A percentile compares a stretch with the other conserved stretches of the same genome.
Conservation (phyloP, 2,113 vertebrate species). For the Psilopsiagon aymara region DNA sequence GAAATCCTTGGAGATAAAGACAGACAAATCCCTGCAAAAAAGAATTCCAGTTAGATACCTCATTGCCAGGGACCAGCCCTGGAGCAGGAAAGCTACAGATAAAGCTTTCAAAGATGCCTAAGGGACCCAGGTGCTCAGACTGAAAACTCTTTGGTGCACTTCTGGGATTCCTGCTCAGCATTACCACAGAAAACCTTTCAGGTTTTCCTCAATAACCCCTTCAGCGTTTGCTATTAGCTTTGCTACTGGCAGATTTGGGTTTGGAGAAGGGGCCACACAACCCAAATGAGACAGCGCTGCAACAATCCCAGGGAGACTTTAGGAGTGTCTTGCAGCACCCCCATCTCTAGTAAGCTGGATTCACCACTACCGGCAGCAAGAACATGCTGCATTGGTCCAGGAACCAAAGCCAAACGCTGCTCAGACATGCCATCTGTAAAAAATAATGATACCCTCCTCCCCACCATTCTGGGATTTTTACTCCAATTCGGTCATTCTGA, state of each 20-base stretch:
- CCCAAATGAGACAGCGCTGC: not conserved
- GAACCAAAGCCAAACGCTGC: not conserved
- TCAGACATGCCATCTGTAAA: conserved; percentile 42
- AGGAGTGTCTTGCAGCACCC: not conserved
- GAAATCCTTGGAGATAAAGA: not conserved
- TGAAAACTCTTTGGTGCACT: not conserved
- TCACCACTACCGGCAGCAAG: not conserved
- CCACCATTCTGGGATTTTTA: conserved; percentile 10
- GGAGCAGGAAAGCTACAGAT: not conserved
- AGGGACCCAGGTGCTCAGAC: not conserved
- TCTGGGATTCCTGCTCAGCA: not conserved
- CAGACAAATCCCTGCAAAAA: not conserved
- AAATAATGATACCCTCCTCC: conserved; percentile 41
- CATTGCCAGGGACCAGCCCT: not conserved
- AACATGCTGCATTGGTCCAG: conserved; percentile 2
- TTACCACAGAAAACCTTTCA: not conserved
- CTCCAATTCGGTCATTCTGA: conserved; percentile 22
- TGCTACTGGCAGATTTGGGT: not conserved
- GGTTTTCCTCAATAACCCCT: not conserved
- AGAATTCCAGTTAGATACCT: not conserved
- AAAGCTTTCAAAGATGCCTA: not conserved
- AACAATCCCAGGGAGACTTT: not conserved
- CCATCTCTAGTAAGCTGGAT: not conserved
- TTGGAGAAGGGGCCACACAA: not conserved
- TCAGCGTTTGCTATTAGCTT: not conserved